Evolutionary conservation across 1,140 invertebrate genomes (phyloP).

Genomic region (Tenebrio molitor): DNA sequence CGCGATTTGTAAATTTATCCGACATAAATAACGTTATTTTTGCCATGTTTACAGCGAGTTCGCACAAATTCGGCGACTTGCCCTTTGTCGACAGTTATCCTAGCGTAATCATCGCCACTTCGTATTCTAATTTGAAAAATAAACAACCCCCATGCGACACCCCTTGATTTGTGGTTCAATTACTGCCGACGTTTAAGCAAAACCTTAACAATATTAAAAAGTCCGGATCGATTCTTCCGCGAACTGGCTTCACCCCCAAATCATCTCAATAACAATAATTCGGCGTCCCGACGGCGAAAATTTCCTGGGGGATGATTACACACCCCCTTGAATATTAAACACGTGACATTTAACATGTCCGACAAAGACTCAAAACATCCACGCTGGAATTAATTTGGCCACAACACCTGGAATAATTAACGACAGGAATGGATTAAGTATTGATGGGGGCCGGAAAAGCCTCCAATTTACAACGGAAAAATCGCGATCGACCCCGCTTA

Average conservation of each 20-base stretch:
- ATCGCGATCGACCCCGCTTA: not conserved
- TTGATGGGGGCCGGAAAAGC: not conserved
- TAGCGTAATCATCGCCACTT: not conserved
- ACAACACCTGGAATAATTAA: slow-evolving; percentile 3
- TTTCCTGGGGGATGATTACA: not conserved
- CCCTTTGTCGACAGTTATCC: not conserved
- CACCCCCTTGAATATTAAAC: not conserved
- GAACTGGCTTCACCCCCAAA: not conserved
- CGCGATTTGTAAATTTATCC: not conserved
- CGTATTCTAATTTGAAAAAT: not conserved
- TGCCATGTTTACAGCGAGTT: too few relatives aligned
- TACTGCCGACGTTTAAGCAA: not conserved
- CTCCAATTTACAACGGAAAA: not conserved
- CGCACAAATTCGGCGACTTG: not conserved
- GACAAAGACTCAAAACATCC: too few relatives aligned
- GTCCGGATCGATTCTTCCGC: not conserved
- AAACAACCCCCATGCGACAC: not conserved
- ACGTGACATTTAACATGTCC: not conserved
- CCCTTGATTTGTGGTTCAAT: not conserved
- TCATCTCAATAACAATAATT: not conserved
- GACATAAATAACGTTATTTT: not conserved
- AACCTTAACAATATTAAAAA: not conserved
- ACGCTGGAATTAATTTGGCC: too few relatives aligned
- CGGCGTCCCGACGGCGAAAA: not conserved
- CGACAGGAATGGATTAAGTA: not conserved